Conservation (phyloP, 2,797 vertebrate species). For the Brotula barbata region DNA sequence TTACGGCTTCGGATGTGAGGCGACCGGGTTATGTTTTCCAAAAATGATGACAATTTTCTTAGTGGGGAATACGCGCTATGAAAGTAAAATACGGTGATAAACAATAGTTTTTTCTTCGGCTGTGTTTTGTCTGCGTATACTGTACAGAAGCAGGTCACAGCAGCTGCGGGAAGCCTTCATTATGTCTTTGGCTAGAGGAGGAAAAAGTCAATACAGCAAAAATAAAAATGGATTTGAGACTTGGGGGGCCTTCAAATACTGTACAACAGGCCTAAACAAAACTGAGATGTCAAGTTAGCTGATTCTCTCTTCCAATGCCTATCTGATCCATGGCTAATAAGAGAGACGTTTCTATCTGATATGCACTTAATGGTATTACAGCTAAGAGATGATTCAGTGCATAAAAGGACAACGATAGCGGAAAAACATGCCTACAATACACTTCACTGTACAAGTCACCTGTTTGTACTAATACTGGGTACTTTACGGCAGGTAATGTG, state of each 20-base stretch:
- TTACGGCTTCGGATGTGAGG: slow-evolving; percentile 46
- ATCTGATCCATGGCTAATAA: slow-evolving; percentile 44
- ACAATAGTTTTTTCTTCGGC: slow-evolving; percentile 57
- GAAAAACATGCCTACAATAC: slow-evolving; percentile 27
- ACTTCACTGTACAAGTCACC: slow-evolving; percentile 5
- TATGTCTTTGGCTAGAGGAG: slow-evolving; percentile 74
- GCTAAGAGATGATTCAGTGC: slow-evolving; percentile 19
- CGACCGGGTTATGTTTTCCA: slow-evolving; percentile 36
- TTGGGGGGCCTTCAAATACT: slow-evolving; percentile 75
- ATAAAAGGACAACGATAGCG: slow-evolving; percentile 3
- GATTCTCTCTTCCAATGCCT: slow-evolving; percentile 56
- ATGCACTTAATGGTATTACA: slow-evolving; percentile 39
- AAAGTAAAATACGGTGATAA: slow-evolving; percentile 48
- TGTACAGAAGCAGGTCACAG: slow-evolving; percentile 70
- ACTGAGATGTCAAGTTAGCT: slow-evolving; percentile 67
- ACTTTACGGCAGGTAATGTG: too few relatives aligned
- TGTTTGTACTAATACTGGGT: not conserved
- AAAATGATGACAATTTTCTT: slow-evolving; percentile 57
- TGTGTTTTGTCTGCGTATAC: slow-evolving; percentile 71
- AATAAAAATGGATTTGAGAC: slow-evolving; percentile 80
- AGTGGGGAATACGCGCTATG: slow-evolving; percentile 36
- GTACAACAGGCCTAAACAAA: slow-evolving; percentile 64
- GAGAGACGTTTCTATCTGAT: slow-evolving; percentile 47
- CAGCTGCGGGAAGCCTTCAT: slow-evolving; percentile 77
- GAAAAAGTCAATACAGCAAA: slow-evolving; percentile 79